Evolutionary conservation across 2,113 vertebrate genomes (phyloP).

Genomic region (Oryzias woworae): DNA sequence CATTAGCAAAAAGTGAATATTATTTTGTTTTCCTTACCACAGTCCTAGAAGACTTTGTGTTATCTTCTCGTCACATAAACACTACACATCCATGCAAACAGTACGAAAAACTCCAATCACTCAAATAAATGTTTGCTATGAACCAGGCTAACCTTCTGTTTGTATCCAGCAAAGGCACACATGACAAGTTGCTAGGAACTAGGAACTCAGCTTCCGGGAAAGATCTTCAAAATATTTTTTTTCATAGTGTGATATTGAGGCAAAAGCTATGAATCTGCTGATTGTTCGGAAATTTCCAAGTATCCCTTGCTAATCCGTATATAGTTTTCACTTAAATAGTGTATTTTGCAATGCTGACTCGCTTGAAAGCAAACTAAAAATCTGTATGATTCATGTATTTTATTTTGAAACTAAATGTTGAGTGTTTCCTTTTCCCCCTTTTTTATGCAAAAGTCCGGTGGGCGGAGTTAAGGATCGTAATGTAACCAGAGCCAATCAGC

Average conservation of each 20-base stretch:
- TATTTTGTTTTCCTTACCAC: conserved; percentile 40
- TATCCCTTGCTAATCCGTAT: too few species aligned
- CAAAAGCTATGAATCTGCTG: too few species aligned
- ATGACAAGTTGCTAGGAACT: background rate
- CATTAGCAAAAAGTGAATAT: background rate
- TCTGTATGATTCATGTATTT: background rate
- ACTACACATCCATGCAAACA: background rate
- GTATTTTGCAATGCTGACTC: too few species aligned
- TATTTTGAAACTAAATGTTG: conserved; percentile 6
- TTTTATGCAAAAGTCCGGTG: background rate
- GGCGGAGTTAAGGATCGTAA: conserved; percentile 15
- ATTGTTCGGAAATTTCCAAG: too few species aligned
- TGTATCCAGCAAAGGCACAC: conserved; percentile 4
- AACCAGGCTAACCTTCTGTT: conserved; percentile 45
- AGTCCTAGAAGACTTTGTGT: conserved; percentile 6
- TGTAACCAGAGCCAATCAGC: conserved; percentile 42
- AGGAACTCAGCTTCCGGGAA: fast-evolving
- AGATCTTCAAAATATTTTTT: conserved; percentile 31
- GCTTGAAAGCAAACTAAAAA: too few species aligned
- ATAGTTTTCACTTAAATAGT: too few species aligned
- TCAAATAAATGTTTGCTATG: conserved; percentile 11
- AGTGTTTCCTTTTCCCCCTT: background rate
- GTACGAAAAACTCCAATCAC: background rate
- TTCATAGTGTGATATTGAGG: too few species aligned
- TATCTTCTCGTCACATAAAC: conserved; percentile 61